phyloP scores from a whole-genome alignment of 2,888 invertebrate species.

The Drosophila pegasa region DNA sequence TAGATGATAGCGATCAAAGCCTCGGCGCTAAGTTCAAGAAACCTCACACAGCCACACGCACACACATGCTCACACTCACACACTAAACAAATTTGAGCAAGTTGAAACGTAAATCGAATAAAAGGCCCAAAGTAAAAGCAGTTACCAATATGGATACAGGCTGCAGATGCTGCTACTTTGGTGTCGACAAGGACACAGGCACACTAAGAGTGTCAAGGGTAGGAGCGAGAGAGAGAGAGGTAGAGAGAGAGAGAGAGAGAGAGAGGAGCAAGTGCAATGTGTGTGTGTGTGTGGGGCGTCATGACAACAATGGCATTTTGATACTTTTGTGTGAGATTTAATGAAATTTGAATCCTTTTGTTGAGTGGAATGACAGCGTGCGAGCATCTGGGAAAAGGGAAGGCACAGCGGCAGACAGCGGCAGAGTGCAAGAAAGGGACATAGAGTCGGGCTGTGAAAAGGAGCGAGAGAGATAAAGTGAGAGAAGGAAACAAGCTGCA shows the following conservation, averaged over 20 bases:
- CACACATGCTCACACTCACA: slow-evolving; percentile 15
- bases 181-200: slow-evolving; percentile 44
- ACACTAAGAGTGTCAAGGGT: neutral
- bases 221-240: neutral
- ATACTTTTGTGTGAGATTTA: slow-evolving; percentile 81
- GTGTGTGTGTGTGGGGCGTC: slow-evolving; percentile 31
- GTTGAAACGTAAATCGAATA: slow-evolving; percentile 75
- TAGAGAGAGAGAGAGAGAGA: no score
- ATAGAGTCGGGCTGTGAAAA: neutral
- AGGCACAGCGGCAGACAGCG: slow-evolving; percentile 25
- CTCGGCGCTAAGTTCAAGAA: slow-evolving; percentile 40
- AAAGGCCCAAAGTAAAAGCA: slow-evolving; percentile 77
- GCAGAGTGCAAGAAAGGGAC: slow-evolving; percentile 8
- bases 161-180: slow-evolving; percentile 47
- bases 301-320: slow-evolving; percentile 79
- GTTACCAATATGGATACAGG: slow-evolving; percentile 61
- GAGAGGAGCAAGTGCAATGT: slow-evolving; percentile 43
- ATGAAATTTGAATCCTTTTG: slow-evolving; percentile 81
- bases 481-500: slow-evolving; percentile 50
- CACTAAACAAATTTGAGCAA: slow-evolving; percentile 57
- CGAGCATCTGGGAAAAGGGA: slow-evolving; percentile 23
- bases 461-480: slow-evolving; percentile 4
- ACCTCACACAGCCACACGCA: slow-evolving; percentile 37
- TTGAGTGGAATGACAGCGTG: slow-evolving; percentile 71
- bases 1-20: slow-evolving; percentile 65